Conservation (phyloP, 2,888 invertebrate genomes). For the Zonitis immaculata region DNA sequence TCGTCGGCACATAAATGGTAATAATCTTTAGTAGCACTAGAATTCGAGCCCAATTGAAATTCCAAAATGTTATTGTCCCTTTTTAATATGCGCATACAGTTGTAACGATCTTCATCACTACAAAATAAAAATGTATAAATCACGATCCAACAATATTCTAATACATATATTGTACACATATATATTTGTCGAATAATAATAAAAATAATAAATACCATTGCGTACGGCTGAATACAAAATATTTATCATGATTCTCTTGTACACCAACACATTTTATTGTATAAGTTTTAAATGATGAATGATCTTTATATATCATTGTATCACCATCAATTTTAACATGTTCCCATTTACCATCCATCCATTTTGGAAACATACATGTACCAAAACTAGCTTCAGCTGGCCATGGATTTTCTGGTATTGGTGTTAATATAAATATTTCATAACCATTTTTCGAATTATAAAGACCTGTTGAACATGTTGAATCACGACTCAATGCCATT, state of each 20-base stretch:
- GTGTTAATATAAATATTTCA: conserved; percentile 54
- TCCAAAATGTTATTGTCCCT: conserved; percentile 59
- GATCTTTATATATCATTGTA: conserved; percentile 52
- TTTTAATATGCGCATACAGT: conserved; percentile 56
- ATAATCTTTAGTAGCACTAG: conserved; percentile 37
- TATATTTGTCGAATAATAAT: no score
- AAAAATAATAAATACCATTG: conserved; percentile 50
- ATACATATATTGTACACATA: no score
- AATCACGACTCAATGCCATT: conserved; percentile 60
- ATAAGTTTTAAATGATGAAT: conserved; percentile 51
- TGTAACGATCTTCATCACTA: conserved; percentile 57
- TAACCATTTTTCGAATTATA: conserved; percentile 54
- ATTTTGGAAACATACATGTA: conserved; percentile 55
- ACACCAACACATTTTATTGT: conserved; percentile 50
- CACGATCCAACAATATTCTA: conserved; percentile 1
- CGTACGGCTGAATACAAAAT: conserved; percentile 51
- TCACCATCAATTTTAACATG: conserved; percentile 51
- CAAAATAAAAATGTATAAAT: conserved; percentile 31
- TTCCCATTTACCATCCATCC: conserved; percentile 62
- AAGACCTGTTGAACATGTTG: conserved; percentile 57
- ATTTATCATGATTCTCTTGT: conserved; percentile 46
- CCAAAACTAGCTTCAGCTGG: conserved; percentile 43
- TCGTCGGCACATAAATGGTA: conserved; percentile 39
- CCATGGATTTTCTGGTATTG: conserved; percentile 42
- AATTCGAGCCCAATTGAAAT: conserved; percentile 52